Conservation (phyloP, 2,113 vertebrate species). For the Megalops atlanticus region DNA sequence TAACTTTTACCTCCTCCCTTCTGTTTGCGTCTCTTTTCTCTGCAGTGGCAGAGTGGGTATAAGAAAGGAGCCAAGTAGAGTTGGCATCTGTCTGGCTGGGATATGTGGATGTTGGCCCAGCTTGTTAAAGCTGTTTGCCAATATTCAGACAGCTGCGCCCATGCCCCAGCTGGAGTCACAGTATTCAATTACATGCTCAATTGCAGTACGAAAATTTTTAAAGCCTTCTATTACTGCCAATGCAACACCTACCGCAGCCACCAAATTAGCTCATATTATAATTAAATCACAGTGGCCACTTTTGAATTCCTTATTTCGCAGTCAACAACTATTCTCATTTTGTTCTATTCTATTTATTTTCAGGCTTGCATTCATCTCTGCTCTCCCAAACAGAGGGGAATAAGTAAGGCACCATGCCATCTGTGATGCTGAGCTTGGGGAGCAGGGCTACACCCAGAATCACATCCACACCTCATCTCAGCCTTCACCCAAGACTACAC, state of each 20-base stretch:
- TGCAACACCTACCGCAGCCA: neutral
- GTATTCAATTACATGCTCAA: slow-evolving; percentile 51
- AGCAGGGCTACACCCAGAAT: neutral
- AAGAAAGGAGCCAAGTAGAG: slow-evolving; percentile 34
- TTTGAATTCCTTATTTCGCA: neutral
- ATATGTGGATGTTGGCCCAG: slow-evolving; percentile 39
- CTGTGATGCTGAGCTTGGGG: neutral
- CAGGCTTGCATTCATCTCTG: too few relatives aligned
- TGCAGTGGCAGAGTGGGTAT: neutral
- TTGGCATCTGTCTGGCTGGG: slow-evolving; percentile 34
- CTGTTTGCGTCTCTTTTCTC: neutral
- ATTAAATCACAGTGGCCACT: neutral
- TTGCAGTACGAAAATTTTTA: slow-evolving; percentile 24
- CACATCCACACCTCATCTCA: neutral
- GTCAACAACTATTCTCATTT: neutral
- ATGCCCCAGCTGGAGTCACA: slow-evolving; percentile 38
- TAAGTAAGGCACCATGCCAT: neutral
- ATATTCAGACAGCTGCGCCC: slow-evolving; percentile 17
- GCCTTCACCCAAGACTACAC: neutral
- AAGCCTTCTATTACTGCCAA: neutral
- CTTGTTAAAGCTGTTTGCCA: slow-evolving; percentile 43
- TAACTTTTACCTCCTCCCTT: neutral
- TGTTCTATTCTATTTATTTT: too few relatives aligned
- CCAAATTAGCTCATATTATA: neutral
- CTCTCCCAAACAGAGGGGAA: neutral